These are phyloP conservation scores for Serranus cabrilla DNA, from an alignment of 2,797 vertebrate genomes.

Conservation along the genomic window DNA sequence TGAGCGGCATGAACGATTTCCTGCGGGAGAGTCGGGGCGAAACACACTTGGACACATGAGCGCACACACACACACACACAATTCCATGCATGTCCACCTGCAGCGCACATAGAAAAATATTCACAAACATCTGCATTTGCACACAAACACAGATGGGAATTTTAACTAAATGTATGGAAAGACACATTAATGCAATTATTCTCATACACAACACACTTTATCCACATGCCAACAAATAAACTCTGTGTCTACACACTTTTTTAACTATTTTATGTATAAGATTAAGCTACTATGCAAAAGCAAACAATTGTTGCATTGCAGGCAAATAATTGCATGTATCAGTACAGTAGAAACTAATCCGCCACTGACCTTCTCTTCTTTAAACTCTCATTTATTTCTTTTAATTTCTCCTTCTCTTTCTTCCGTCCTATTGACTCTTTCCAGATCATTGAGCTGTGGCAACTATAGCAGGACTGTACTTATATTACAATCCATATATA, in stretches of 20 bases:
- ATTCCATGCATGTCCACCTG: background rate
- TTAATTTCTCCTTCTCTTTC: slow-evolving; percentile 36
- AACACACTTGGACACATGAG: background rate
- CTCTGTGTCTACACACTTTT: background rate
- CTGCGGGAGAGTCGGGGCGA: slow-evolving; percentile 24
- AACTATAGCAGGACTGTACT: slow-evolving; percentile 43
- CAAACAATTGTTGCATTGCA: slow-evolving; percentile 16
- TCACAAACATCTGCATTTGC: background rate
- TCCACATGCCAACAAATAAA: slow-evolving; percentile 17
- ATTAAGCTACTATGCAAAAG: slow-evolving; percentile 10
- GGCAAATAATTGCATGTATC: slow-evolving; percentile 18
- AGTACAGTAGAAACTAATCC: slow-evolving; percentile 2
- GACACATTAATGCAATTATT: slow-evolving; percentile 7
- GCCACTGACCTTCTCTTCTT: slow-evolving; percentile 28
- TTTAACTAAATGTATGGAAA: slow-evolving; percentile 13
- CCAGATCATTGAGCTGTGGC: slow-evolving; percentile 53
- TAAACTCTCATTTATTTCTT: slow-evolving; percentile 41
- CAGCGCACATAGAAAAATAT: background rate
- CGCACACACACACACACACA: background rate
- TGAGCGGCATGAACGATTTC: slow-evolving; percentile 38
- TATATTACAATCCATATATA: slow-evolving; percentile 52
- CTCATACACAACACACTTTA: slow-evolving; percentile 5
- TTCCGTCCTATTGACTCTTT: slow-evolving; percentile 55
- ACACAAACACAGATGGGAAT: slow-evolving; percentile 29
- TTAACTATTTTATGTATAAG: background rate